phyloP scores from a whole-genome alignment of 1,140 invertebrate species.

The Oscheius sp. region DNA sequence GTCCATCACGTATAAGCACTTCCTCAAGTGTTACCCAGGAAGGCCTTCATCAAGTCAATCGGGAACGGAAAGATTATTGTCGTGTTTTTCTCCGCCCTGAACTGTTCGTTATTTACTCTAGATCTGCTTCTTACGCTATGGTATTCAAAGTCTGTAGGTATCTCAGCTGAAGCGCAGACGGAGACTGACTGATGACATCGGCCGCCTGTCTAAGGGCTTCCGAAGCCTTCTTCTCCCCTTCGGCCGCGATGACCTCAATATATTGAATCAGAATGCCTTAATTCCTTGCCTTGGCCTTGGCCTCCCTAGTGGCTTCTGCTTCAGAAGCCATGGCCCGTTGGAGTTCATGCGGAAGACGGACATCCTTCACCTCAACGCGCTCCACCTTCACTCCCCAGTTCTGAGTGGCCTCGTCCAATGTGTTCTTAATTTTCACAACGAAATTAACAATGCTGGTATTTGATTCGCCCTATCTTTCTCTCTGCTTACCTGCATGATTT shows the following conservation, averaged over 20 bases:
- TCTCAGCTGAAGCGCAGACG: slow-evolving; percentile 62
- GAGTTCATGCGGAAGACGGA: slow-evolving; percentile 61
- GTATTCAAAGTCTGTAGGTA: slow-evolving; percentile 62
- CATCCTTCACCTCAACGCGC: slow-evolving; percentile 79
- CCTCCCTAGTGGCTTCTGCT: slow-evolving; percentile 57
- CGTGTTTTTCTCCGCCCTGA: slow-evolving; percentile 53
- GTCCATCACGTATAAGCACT: too few species aligned
- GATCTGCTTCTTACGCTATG: slow-evolving; percentile 50
- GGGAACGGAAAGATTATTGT: slow-evolving; percentile 63
- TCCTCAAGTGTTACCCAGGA: not conserved
- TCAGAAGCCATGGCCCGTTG: slow-evolving; percentile 61
- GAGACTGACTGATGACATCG: slow-evolving; percentile 66
- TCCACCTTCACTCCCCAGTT: slow-evolving; percentile 93
- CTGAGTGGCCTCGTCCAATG: slow-evolving; percentile 82
- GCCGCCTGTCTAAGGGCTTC: slow-evolving; percentile 31
- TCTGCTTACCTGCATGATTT: slow-evolving; percentile 72
- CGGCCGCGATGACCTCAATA: slow-evolving; percentile 64
- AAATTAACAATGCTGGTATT: not conserved
- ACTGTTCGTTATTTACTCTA: not conserved
- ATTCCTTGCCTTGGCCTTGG: slow-evolving; percentile 50
- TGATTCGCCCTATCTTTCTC: not conserved
- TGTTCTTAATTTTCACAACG: not conserved
- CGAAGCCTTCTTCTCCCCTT: slow-evolving; percentile 76
- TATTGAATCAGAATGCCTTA: not conserved
- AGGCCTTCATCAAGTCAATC: slow-evolving; percentile 40